Conservation (phyloP, 2,113 vertebrate genomes). For the Tamias sibiricus region DNA sequence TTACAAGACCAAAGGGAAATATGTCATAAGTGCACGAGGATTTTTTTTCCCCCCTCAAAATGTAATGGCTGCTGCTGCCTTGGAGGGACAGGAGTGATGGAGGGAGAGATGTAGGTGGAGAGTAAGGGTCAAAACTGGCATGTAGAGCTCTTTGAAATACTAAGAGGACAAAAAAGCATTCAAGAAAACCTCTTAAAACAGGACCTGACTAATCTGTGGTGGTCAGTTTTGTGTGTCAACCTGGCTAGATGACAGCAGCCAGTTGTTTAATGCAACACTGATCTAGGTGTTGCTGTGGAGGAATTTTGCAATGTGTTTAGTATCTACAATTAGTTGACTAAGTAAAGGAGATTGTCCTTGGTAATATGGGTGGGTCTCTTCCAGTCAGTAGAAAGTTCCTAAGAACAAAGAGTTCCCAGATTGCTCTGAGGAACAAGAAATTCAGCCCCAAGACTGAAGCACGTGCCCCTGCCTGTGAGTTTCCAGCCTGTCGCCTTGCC, state of each 20-base stretch:
- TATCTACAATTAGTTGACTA: background rate
- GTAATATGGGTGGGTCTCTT: background rate
- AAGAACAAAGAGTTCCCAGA: background rate
- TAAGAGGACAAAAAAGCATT: background rate
- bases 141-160: background rate
- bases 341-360: background rate
- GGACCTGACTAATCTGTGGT: rapidly evolving
- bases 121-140: background rate
- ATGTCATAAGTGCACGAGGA: rapidly evolving
- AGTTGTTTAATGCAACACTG: background rate
- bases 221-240: background rate
- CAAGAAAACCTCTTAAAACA: background rate
- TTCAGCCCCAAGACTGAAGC: background rate
- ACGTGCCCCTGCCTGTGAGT: background rate
- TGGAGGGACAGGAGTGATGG: background rate
- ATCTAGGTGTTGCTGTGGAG: background rate
- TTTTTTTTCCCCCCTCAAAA: background rate
- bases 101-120: background rate
- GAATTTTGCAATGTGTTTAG: background rate
- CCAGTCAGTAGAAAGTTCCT: background rate
- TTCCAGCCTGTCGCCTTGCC: background rate
- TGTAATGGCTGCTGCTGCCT: background rate
- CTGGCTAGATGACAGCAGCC: no score
- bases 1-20: background rate
- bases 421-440: background rate